A percentile compares a stretch with the other conserved stretches of the same genome.
Evolutionary conservation across 1,140 invertebrate species (phyloP).

Genomic region (Zaprionus ghesquierei): DNA sequence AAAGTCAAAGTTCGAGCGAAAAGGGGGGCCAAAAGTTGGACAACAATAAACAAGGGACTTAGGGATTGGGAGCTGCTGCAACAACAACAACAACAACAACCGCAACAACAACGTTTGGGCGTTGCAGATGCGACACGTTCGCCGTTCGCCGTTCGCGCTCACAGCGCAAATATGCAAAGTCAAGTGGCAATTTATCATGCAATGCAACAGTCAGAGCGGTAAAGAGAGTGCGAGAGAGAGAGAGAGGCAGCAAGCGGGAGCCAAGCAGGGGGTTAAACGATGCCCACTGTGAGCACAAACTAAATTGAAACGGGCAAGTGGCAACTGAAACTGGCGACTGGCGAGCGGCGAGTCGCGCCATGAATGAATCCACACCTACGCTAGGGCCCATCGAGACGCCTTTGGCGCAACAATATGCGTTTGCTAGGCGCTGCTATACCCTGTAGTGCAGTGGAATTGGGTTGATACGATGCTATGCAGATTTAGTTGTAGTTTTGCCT

Average conservation of each 20-base stretch:
- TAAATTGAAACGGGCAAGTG: conserved; percentile 60
- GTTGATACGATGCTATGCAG: neutral
- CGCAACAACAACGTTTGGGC: no score
- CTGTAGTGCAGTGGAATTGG: neutral
- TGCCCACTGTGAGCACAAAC: conserved; percentile 37
- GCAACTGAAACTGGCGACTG: conserved; percentile 2
- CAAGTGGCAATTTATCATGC: conserved; percentile 78
- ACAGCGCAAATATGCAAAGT: conserved; percentile 74
- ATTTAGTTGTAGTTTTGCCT: no score
- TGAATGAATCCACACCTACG: conserved; percentile 54
- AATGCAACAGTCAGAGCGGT: conserved; percentile 37
- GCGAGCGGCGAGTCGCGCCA: conserved; percentile 12
- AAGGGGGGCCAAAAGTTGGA: conserved; percentile 54
- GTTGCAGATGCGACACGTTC: conserved; percentile 41
- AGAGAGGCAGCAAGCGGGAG: neutral
- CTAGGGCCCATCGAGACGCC: neutral
- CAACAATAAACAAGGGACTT: conserved; percentile 43
- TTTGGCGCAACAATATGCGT: neutral
- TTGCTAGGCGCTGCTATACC: neutral
- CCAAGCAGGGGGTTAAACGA: conserved; percentile 63
- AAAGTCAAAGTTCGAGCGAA: conserved; percentile 66
- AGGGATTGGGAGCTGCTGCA: conserved; percentile 17
- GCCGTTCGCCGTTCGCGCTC: conserved; percentile 29
- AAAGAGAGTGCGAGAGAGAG: conserved; percentile 3
- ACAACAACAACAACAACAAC: no score